These are phyloP conservation scores for Hippolais icterina DNA, from an alignment of 2,113 vertebrate species.

Conservation along the genomic window DNA sequence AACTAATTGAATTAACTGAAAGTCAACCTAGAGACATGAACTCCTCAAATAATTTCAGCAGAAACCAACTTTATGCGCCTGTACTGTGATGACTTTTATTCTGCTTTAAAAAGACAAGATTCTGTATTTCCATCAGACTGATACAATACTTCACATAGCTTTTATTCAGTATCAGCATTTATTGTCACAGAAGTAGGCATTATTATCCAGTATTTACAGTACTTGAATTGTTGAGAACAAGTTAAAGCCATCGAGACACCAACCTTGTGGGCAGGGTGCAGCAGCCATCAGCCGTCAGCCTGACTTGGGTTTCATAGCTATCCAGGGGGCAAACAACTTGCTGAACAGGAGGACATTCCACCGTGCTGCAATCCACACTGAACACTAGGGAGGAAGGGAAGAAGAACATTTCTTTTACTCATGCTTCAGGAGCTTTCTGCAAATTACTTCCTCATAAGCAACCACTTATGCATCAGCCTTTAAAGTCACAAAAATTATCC, in stretches of 20 bases:
- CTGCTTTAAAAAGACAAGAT: neutral
- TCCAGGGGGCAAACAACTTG: slow-evolving; percentile 86
- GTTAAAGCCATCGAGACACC: slow-evolving; percentile 21
- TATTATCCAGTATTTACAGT: neutral
- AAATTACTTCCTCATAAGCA: neutral
- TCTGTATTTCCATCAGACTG: neutral
- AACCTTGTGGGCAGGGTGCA: slow-evolving; percentile 89
- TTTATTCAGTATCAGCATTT: neutral
- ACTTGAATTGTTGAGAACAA: neutral
- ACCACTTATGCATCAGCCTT: neutral
- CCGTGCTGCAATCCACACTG: slow-evolving; percentile 89
- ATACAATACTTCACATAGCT: neutral
- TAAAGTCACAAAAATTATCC: neutral
- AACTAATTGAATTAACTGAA: neutral
- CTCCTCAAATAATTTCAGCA: neutral
- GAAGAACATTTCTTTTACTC: neutral
- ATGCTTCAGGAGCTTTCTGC: neutral
- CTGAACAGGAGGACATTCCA: slow-evolving; percentile 87
- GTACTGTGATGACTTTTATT: neutral
- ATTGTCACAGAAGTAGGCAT: neutral
- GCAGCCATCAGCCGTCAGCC: slow-evolving; percentile 88
- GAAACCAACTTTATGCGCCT: neutral
- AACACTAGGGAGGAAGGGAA: slow-evolving; percentile 75
- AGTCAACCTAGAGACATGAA: neutral
- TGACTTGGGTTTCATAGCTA: slow-evolving; percentile 88